Evolutionary conservation across 2,888 invertebrate species (phyloP), one percentile per base, ranked within the genome.

Genomic region (Tortrix viridana): DNA sequence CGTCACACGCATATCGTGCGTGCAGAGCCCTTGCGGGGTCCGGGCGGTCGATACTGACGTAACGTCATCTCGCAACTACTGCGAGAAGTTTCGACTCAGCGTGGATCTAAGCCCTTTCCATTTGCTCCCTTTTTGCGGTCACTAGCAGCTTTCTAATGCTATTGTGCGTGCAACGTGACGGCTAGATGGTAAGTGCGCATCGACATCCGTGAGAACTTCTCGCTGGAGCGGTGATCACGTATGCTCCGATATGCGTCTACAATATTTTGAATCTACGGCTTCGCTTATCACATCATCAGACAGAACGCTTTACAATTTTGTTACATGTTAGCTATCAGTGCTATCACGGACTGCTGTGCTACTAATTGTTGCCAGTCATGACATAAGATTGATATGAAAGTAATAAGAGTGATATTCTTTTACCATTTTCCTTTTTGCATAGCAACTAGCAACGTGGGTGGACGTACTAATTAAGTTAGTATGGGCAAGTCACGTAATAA

Each of bases 61-160:
- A 89, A 90, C 81, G 80, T 72, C 77, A 83, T 88, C 88, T 89
- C 81, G 85, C 84, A 87, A 63, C 60, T 60, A 60, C 52, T 57
- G 23, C 44, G 18, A 26, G 52, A 86, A 83, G 41, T 76, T 74
- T 69, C 69, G 71, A 79, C 57, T 55, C 64, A 63, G 66, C 57
- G 49, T 71, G 67, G 67, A 66, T 69, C 67, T 60, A 69, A 71
- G 88, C 87, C 89, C 89, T 87, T 87, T 88, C 86, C 78, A 86
- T 76, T 60, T 84, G 79, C 80, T 86, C 86, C 89, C 88, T 90
- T 88, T 89, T 88, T 87, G 88, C 89, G 88, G 90, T 86, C 85
- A 84, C 82, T 76, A 77, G 81, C 73, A 79, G 88, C 91, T 91
- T 92, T 91, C 91, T 90, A 90, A 90, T 86, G 81, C 76, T 80